Evolutionary conservation across 2,888 invertebrate species (phyloP).

Genomic region (Taphrorychus bicolor): DNA sequence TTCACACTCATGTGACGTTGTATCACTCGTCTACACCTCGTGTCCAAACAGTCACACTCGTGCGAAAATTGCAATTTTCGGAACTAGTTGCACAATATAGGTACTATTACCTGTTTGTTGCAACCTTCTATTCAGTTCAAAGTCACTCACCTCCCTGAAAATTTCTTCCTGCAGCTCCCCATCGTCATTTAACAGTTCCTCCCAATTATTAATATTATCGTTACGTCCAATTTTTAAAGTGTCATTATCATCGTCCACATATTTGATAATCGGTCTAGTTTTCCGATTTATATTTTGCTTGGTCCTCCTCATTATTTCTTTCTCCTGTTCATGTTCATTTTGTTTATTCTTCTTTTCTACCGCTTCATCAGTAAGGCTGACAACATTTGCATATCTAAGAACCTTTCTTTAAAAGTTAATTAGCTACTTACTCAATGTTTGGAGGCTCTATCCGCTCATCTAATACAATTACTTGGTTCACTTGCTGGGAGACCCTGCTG

Average conservation of each 20-base stretch:
- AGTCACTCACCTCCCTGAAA: slow-evolving; percentile 46
- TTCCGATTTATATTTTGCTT: slow-evolving; percentile 56
- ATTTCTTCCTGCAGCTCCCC: slow-evolving; percentile 52
- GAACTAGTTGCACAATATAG: not conserved
- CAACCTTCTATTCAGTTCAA: no score
- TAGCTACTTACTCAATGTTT: slow-evolving; percentile 33
- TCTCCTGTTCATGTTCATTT: slow-evolving; percentile 53
- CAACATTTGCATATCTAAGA: no score
- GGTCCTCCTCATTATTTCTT: slow-evolving; percentile 56
- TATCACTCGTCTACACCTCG: no score
- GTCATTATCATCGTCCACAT: slow-evolving; percentile 51
- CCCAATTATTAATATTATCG: slow-evolving; percentile 56
- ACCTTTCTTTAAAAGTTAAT: not conserved
- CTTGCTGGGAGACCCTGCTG: not conserved
- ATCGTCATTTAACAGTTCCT: slow-evolving; percentile 56
- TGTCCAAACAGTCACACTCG: no score
- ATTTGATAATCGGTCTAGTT: slow-evolving; percentile 55
- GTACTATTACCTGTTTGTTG: no score
- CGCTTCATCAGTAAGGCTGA: slow-evolving; percentile 25
- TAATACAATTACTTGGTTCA: slow-evolving; percentile 29
- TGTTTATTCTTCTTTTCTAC: slow-evolving; percentile 27
- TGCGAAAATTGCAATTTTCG: no score
- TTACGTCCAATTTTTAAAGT: slow-evolving; percentile 49
- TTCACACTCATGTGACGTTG: no score
- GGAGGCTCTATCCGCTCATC: slow-evolving; percentile 27